These are phyloP conservation scores for Semicossyphus pulcher DNA, from an alignment of 2,113 vertebrate species.

Conservation along the genomic window DNA sequence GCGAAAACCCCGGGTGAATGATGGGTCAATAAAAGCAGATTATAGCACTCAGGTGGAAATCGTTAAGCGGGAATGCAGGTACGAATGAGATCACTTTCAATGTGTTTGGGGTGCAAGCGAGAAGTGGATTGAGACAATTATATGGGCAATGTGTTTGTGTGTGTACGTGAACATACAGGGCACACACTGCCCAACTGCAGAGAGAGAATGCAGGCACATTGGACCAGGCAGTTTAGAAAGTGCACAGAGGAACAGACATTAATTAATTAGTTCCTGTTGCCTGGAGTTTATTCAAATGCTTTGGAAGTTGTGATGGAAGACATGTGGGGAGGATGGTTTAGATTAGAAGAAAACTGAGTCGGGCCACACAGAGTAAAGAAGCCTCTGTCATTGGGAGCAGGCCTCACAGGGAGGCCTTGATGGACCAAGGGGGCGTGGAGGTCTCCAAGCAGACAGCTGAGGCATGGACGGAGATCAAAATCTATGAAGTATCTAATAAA, in stretches of 20 bases:
- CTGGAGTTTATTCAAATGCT: constrained; percentile 74
- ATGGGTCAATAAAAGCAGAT: constrained; percentile 74
- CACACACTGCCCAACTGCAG: background rate
- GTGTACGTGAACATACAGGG: constrained; percentile 8
- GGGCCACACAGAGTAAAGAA: constrained; percentile 79
- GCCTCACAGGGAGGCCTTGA: constrained; percentile 60
- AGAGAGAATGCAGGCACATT: constrained; percentile 4
- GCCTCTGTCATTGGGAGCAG: constrained; percentile 65
- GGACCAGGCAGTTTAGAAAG: constrained; percentile 53
- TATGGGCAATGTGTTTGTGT: constrained; percentile 23
- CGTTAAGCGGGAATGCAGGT: constrained; percentile 79
- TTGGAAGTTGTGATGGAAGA: constrained; percentile 78
- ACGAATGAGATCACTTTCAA: constrained; percentile 70
- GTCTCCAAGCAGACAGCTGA: constrained; percentile 35
- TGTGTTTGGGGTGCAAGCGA: constrained; percentile 42
- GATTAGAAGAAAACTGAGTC: constrained; percentile 67
- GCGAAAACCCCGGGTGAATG: constrained; percentile 69
- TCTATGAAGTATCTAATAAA: constrained; percentile 27
- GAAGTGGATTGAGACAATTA: constrained; percentile 48
- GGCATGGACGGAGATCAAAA: constrained; percentile 31
- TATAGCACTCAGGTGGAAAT: constrained; percentile 75
- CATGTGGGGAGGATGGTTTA: constrained; percentile 80
- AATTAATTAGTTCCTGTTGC: constrained; percentile 83
- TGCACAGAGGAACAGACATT: constrained; percentile 67
- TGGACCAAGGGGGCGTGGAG: constrained; percentile 58